Conservation (phyloP, 2,797 vertebrate species). For the Microcaecilia unicolor region DNA sequence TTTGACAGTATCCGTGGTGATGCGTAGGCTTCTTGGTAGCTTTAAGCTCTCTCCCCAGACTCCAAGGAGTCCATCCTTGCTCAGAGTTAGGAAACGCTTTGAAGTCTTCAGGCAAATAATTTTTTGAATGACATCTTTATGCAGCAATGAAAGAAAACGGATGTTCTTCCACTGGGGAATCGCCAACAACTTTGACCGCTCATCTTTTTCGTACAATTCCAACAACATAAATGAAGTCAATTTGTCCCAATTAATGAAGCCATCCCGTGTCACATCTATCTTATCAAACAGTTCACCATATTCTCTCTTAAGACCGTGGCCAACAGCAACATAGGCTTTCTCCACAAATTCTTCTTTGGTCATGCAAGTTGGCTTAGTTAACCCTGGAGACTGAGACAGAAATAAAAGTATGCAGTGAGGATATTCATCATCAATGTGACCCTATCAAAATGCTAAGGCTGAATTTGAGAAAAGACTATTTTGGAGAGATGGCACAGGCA, state of each 20-base stretch:
- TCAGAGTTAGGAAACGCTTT: slow-evolving; percentile 63
- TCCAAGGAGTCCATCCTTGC: slow-evolving; percentile 61
- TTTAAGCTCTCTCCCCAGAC: slow-evolving; percentile 62
- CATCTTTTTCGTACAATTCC: slow-evolving; percentile 64
- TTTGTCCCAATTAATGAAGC: slow-evolving; percentile 58
- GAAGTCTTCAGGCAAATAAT: slow-evolving; percentile 58
- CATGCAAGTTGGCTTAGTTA: slow-evolving; percentile 32
- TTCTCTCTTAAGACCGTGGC: slow-evolving; percentile 53
- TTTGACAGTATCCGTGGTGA: slow-evolving; percentile 56
- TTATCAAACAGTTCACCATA: slow-evolving; percentile 71
- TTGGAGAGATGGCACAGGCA: too few relatives aligned
- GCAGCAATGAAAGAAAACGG: slow-evolving; percentile 50
- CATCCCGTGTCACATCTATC: slow-evolving; percentile 54
- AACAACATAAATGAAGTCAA: slow-evolving; percentile 65
- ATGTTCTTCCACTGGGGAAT: slow-evolving; percentile 59
- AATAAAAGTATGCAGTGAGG: too few relatives aligned
- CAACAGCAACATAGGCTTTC: slow-evolving; percentile 40
- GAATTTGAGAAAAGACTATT: too few relatives aligned
- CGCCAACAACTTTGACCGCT: slow-evolving; percentile 33
- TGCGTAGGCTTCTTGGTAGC: slow-evolving; percentile 48
- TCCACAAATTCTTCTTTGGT: slow-evolving; percentile 53
- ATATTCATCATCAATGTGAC: too few relatives aligned
- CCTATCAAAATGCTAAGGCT: too few relatives aligned
- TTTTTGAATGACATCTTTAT: slow-evolving; percentile 66
- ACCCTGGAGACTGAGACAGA: slow-evolving; percentile 24